Evolutionary conservation across 92 coral and sea anemone genomes (phyloP), one percentile per base, ranked within the genome.

Genomic region (Zoanthus sociatus): DNA sequence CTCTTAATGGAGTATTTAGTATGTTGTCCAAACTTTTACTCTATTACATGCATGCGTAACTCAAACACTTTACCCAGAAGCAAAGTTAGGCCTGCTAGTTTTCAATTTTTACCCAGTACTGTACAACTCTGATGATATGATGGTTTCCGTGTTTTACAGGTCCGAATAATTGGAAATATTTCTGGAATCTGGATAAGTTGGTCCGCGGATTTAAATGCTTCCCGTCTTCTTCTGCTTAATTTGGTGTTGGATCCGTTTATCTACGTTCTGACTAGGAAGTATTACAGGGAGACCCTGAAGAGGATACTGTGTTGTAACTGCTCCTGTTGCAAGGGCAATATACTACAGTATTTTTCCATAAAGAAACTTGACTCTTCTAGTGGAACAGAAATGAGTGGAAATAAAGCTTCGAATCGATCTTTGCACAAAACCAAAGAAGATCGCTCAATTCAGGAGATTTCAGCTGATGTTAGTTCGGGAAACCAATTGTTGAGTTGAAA

Each of bases 141-240:
- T 3, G 8, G 6, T 9, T 44, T 16, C 78, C 16, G 18, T 13
- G 9, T 18, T 54, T 54, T 77, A 37, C 82, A 97, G 99, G 83
- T 96, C 32, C 94, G 99, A 50, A 92, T 97, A 73, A 81, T 95
- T 32, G 95, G 97, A n/a, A 95, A 97, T 56, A 89, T 94, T 11
- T 92, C 95, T 56, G 94, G 91, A 51, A n/a, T 87, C 60, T 94
- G 96, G 98, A 56, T 68, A 16, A 88, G 87, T 83, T 78, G 88
- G 89, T 84, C 91, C 30, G 94, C 95, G 21, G 98, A 95, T 81
- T 87, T 91, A n/a, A 83, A 84, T 9, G 93, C 92, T 14, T 89
- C 95, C 42, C 90, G 88, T 26, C 30, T 93, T 8, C 92, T 94
- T 20, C 87, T 94, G 20, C 79, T 94, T n/a, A 94, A 93, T 88